Evolutionary conservation across 1,140 invertebrate species (phyloP), one percentile per base, ranked within the genome.

Genomic region (Aporrectodea caliginosa): DNA sequence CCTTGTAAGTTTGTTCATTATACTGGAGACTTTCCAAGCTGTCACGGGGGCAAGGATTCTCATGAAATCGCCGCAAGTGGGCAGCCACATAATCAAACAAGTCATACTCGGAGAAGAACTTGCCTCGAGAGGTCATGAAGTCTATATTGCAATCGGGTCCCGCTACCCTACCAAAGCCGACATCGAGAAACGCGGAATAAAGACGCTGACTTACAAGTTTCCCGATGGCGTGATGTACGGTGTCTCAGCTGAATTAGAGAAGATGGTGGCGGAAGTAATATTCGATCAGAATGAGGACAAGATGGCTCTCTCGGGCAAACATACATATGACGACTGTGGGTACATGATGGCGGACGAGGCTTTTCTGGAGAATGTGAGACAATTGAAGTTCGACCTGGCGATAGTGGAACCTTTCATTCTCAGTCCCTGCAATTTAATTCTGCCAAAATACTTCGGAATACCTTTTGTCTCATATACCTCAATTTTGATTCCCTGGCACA

Each of bases 311-410:
- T 27, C 14, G 14, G 27, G 14, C 27, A 16, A 14, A 14, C 30
- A 16, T 73, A 31, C 71, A 16, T 16, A 73, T 73, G 71, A 73
- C 30, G 16, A 73, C 12, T 73, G 71, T 73, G 30, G 29, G 16
- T 73, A 16, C 29, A 31, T 31, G 16, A 73, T 73, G 30, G 29
- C 12, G 16, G 30, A 73, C 29, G 71, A n/a, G n/a, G n/a, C n/a
- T n/a, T n/a, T n/a, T n/a, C n/a, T n/a, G n/a, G n/a, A n/a, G n/a
- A n/a, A n/a, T n/a, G n/a, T n/a, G n/a, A n/a, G n/a, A n/a, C n/a
- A n/a, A n/a, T n/a, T n/a, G n/a, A n/a, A n/a, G n/a, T 73, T 73
- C 30, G 71, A 73, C 29, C 30, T 73, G 30, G 71, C 30, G 12
- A 29, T 73, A 14, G 71, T 73, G 14, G 71, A 73, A 16, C 16